Evolutionary conservation across 2,888 invertebrate genomes (phyloP).

Genomic region (Strigamia transsilvanica): DNA sequence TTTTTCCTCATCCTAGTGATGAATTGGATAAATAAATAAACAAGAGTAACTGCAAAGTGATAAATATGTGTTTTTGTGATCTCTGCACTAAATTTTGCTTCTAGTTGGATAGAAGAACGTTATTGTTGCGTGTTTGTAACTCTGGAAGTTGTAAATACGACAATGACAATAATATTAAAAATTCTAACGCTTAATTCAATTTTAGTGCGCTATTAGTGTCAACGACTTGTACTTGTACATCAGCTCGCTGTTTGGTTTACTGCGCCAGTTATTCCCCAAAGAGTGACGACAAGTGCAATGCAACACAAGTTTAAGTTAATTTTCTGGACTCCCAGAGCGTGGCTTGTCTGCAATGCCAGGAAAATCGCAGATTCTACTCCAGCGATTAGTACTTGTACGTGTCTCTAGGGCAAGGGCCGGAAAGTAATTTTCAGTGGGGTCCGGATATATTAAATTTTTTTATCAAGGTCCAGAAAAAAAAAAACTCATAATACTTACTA

Average conservation of each 20-base stretch:
- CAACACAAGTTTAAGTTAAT: neutral
- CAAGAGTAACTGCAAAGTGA: neutral
- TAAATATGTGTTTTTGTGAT: no score
- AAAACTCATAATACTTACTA: no score
- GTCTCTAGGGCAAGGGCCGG: no score
- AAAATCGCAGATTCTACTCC: no score
- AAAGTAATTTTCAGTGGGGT: no score
- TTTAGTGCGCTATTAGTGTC: no score
- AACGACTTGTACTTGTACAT: no score
- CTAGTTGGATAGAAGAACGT: neutral
- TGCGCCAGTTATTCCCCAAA: neutral
- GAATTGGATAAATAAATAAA: neutral
- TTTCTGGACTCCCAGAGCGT: neutral
- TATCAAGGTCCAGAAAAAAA: no score
- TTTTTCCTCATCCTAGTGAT: no score
- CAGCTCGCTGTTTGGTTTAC: neutral
- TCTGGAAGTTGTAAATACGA: slow-evolving; percentile 2
- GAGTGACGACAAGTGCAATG: slow-evolving; percentile 3
- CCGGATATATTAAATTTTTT: no score
- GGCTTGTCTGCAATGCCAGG: slow-evolving; percentile 4
- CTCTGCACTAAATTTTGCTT: neutral
- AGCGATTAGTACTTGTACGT: no score
- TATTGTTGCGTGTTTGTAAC: neutral
- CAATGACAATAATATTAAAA: neutral
- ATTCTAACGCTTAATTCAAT: no score